Conservation (phyloP, 2,888 invertebrate genomes). For the Eulithis prunata region DNA sequence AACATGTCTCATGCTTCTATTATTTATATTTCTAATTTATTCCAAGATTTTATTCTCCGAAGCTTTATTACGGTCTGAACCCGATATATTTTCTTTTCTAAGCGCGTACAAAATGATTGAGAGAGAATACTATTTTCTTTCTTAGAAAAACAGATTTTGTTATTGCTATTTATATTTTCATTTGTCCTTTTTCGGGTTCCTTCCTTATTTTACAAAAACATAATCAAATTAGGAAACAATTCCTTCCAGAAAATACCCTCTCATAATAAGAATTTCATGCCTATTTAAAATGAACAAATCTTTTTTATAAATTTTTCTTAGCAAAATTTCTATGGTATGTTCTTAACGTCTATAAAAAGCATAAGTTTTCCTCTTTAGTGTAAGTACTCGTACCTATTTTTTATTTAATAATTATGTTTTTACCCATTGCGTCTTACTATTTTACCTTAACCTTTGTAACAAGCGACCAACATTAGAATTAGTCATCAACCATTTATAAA, state of each 20-base stretch:
- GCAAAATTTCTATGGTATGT: neutral
- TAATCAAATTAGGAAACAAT: constrained; percentile 37
- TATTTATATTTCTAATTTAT: constrained; percentile 20
- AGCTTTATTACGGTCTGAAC: constrained; percentile 25
- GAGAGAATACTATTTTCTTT: constrained; percentile 21
- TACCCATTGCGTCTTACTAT: too few relatives aligned
- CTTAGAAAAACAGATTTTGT: constrained; percentile 20
- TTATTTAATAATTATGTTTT: too few relatives aligned
- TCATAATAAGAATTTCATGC: constrained; percentile 46
- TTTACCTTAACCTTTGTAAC: neutral
- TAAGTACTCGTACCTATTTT: too few relatives aligned
- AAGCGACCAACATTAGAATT: neutral
- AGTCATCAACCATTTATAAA: constrained; percentile 35
- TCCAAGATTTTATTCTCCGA: constrained; percentile 15
- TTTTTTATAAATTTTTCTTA: neutral
- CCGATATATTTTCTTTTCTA: constrained; percentile 21
- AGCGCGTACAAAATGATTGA: constrained; percentile 26
- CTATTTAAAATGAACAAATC: neutral
- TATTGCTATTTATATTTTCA: constrained; percentile 33
- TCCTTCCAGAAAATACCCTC: constrained; percentile 32
- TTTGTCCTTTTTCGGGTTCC: constrained; percentile 23
- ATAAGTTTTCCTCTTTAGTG: too few relatives aligned
- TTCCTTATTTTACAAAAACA: constrained; percentile 33
- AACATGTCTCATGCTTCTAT: neutral
- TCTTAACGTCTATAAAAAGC: neutral